A percentile compares a stretch with the other conserved stretches of the same genome.
phyloP scores from a whole-genome alignment of 2,888 invertebrate species.

The Dicranocentrus wangi region DNA sequence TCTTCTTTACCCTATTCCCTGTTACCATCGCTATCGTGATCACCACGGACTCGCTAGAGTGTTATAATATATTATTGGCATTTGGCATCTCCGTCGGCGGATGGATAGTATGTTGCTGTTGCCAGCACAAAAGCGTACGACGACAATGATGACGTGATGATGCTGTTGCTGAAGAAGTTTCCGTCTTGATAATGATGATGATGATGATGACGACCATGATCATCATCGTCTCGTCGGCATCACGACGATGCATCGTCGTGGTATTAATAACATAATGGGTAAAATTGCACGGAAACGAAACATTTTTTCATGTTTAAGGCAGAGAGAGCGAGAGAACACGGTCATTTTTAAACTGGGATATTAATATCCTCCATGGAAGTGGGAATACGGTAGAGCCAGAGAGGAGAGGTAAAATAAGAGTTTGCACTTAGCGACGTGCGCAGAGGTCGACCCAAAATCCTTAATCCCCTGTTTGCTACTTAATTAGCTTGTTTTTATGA shows the following conservation, averaged over 20 bases:
- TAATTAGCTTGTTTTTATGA: too few relatives aligned
- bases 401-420: too few relatives aligned
- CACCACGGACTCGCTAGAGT: not conserved
- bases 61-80: constrained; percentile 12
- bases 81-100: constrained; percentile 37
- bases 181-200: constrained; percentile 11
- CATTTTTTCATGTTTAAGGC: too few relatives aligned
- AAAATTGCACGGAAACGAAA: not conserved
- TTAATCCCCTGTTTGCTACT: too few relatives aligned
- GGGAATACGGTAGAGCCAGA: too few relatives aligned
- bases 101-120: constrained; percentile 30
- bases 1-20: not conserved
- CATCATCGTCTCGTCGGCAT: too few relatives aligned
- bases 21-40: constrained; percentile 1
- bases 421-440: too few relatives aligned
- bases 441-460: too few relatives aligned
- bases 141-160: constrained; percentile 25
- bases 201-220: constrained; percentile 25
- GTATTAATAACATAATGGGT: not conserved
- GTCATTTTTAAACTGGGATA: too few relatives aligned
- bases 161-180: constrained; percentile 12
- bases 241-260: constrained; percentile 4
- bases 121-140: constrained; percentile 26
- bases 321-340: not conserved
- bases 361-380: too few relatives aligned